These are phyloP conservation scores for Cephus spinipes DNA, from an alignment of 2,888 invertebrate genomes.

Conservation along the genomic window DNA sequence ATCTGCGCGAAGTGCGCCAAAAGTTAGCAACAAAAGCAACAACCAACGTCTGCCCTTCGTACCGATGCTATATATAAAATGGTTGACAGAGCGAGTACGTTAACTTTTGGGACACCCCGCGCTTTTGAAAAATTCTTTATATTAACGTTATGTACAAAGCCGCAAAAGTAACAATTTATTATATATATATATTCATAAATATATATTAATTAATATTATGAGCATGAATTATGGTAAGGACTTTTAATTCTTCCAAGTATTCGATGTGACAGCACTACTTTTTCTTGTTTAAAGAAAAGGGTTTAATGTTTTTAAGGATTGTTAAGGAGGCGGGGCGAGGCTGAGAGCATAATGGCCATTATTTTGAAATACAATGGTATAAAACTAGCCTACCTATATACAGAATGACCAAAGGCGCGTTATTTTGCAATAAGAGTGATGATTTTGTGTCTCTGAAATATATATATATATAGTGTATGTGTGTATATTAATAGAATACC, in stretches of 20 bases:
- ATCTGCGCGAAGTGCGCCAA: neutral
- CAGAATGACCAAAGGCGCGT: constrained; percentile 43
- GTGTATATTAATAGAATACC: neutral
- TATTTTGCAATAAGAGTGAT: neutral
- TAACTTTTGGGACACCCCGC: constrained; percentile 2
- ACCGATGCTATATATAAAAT: neutral
- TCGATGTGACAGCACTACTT: neutral
- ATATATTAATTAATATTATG: constrained; percentile 34
- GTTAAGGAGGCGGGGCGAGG: neutral
- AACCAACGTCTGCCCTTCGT: neutral
- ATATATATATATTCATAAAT: constrained; percentile 27
- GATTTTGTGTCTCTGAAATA: neutral
- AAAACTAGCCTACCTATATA: constrained; percentile 64
- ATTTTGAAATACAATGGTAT: constrained; percentile 46
- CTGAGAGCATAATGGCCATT: constrained; percentile 3
- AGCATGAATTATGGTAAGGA: constrained; percentile 8
- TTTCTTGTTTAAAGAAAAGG: neutral
- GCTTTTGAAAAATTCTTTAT: neutral
- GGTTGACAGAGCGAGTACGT: neutral
- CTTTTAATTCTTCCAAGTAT: neutral
- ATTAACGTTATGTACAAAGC: constrained; percentile 41
- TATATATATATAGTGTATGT: neutral
- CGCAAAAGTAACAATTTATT: constrained; percentile 36
- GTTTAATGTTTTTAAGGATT: neutral
- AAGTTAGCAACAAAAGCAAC: neutral